phyloP scores from a whole-genome alignment of 2,113 vertebrate genomes.

The Nyctereutes procyonoides region DNA sequence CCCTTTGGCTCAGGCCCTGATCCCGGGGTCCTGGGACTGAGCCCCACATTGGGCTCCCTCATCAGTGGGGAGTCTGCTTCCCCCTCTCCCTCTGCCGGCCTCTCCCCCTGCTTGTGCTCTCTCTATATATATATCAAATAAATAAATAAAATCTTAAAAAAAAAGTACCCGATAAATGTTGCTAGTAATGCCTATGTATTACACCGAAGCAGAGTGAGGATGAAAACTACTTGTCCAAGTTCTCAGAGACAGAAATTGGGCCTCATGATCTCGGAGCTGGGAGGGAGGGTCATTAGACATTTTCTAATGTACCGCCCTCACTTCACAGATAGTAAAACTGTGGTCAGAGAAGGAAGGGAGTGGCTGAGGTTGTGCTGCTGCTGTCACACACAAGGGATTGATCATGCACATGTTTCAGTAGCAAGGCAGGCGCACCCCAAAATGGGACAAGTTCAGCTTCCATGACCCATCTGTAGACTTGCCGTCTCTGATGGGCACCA shows the following conservation, averaged over 20 bases:
- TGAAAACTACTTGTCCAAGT: not conserved
- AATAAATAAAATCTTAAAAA: too few relatives aligned
- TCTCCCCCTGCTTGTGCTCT: too few relatives aligned
- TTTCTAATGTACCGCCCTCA: not conserved
- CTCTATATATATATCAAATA: too few relatives aligned
- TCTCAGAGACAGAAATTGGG: not conserved
- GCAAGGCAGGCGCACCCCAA: not conserved
- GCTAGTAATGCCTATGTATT: not conserved
- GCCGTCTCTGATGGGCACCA: not conserved
- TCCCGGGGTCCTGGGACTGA: too few relatives aligned
- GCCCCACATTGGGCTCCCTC: too few relatives aligned
- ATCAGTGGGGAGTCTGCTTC: too few relatives aligned
- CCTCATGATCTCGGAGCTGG: slow-evolving; percentile 1
- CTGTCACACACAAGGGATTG: not conserved
- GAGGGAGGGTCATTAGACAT: not conserved
- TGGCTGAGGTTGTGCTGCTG: not conserved
- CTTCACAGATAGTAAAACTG: not conserved
- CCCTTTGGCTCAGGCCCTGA: too few relatives aligned
- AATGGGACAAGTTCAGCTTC: not conserved
- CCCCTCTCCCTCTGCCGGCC: too few relatives aligned
- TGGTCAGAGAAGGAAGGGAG: not conserved
- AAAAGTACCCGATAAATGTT: not conserved
- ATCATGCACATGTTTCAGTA: not conserved
- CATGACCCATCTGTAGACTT: not conserved
- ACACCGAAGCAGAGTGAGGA: not conserved